A percentile compares a stretch with the other conserved stretches of the same genome.
Conservation (phyloP, 2,797 vertebrate species). For the Chaunax sp. region DNA sequence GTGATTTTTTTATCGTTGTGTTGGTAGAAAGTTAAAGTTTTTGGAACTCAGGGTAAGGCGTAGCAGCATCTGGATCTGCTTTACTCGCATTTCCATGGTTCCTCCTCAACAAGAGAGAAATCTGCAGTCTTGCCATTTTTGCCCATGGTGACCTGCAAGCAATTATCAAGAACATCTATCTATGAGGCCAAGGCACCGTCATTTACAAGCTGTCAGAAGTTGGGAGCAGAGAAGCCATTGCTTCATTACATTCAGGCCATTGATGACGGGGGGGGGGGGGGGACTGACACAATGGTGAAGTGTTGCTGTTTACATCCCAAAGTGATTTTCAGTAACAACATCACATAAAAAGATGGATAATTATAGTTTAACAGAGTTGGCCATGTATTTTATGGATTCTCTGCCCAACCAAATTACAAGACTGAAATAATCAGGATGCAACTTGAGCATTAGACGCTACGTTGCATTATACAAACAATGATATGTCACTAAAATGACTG, state of each 20-base stretch:
- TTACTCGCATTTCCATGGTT: constrained; percentile 94
- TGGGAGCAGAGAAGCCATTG: constrained; percentile 80
- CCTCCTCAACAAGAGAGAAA: constrained; percentile 93
- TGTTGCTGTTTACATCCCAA: constrained; percentile 27
- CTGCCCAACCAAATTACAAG: constrained; percentile 83
- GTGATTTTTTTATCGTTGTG: constrained; percentile 37
- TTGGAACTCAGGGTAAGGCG: constrained; percentile 84
- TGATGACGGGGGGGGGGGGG: constrained; percentile 16
- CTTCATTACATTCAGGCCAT: constrained; percentile 47
- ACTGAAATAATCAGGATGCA: constrained; percentile 45
- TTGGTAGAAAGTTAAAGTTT: constrained; percentile 72
- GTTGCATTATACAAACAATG: constrained; percentile 53
- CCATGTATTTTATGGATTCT: constrained; percentile 85
- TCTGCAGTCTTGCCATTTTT: constrained; percentile 94
- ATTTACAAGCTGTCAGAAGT: constrained; percentile 57
- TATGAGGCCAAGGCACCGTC: constrained; percentile 84
- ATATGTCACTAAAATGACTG: no score
- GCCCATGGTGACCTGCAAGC: constrained; percentile 96
- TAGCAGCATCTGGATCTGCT: constrained; percentile 84
- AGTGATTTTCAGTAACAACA: constrained; percentile 23
- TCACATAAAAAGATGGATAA: constrained; percentile 19
- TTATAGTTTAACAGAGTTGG: constrained; percentile 56
- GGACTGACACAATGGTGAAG: constrained; percentile 31
- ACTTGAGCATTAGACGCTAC: constrained; percentile 36
- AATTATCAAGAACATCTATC: constrained; percentile 90